A percentile compares a stretch with the other conserved stretches of the same genome.
Evolutionary conservation across 2,113 vertebrate species (phyloP).

Genomic region (Thryonomys swinderianus): DNA sequence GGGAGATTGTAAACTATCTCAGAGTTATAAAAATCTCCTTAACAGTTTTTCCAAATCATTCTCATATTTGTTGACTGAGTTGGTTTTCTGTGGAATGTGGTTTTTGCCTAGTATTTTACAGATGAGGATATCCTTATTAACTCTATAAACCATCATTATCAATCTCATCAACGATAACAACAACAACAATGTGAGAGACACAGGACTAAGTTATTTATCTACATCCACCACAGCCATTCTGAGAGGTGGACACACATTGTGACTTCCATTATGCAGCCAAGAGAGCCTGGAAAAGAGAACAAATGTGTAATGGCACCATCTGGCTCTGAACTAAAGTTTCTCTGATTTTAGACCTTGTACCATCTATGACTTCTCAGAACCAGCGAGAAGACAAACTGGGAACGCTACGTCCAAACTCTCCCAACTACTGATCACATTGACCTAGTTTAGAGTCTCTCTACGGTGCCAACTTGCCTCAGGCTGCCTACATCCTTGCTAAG

Average conservation of each 20-base stretch:
- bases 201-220: neutral
- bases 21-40: neutral
- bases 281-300: neutral
- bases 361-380: neutral
- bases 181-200: neutral
- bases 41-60: neutral
- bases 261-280: neutral
- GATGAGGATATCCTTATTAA: neutral
- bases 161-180: neutral
- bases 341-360: neutral
- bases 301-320: neutral
- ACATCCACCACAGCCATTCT: neutral
- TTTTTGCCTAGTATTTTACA: neutral
- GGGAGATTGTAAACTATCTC: neutral
- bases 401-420: neutral
- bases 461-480: neutral
- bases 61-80: neutral
- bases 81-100: neutral
- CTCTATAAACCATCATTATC: neutral
- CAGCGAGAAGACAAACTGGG: neutral
- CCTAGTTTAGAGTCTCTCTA: neutral
- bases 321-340: neutral
- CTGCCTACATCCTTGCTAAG: neutral
- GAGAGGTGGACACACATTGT: neutral
- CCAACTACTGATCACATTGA: neutral